These are phyloP conservation scores for Zosterops hypoxanthus DNA, from an alignment of 2,113 vertebrate genomes.

Conservation along the genomic window DNA sequence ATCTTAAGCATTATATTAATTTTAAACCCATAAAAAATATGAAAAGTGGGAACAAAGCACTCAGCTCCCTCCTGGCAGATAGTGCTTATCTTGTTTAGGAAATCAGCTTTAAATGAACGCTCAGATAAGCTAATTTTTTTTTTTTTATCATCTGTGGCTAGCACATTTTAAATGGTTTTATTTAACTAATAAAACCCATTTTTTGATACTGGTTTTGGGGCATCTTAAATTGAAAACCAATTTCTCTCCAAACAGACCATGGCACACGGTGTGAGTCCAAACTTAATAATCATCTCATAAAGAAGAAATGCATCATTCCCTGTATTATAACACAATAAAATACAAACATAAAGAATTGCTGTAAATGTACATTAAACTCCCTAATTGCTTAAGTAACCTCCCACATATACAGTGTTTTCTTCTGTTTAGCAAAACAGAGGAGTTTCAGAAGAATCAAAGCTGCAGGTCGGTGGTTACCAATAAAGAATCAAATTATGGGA, in stretches of 20 bases:
- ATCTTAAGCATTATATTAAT: not conserved
- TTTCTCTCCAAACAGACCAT: not conserved
- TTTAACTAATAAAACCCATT: not conserved
- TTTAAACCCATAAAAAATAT: not conserved
- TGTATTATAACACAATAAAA: not conserved
- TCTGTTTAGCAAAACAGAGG: not conserved
- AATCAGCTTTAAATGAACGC: not conserved
- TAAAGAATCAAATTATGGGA: not conserved
- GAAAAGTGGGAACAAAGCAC: not conserved
- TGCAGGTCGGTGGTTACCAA: not conserved
- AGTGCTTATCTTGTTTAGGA: not conserved
- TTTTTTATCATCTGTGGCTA: not conserved
- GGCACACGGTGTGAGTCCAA: not conserved
- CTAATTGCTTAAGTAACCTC: not conserved
- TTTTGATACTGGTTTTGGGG: not conserved
- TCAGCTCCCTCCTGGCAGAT: not conserved
- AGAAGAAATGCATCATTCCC: not conserved
- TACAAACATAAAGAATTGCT: not conserved
- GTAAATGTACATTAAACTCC: not conserved
- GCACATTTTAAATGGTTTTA: not conserved
- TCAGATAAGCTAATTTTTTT: not conserved
- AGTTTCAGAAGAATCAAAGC: not conserved
- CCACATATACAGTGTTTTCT: not conserved
- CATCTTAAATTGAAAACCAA: not conserved
- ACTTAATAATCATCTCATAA: slow-evolving; percentile 38